Percentiles rank a stretch among this genome's conserved stretches.
These are phyloP conservation scores for Drosophila oshimai DNA, from an alignment of 1,140 invertebrate genomes.

Conservation along the genomic window DNA sequence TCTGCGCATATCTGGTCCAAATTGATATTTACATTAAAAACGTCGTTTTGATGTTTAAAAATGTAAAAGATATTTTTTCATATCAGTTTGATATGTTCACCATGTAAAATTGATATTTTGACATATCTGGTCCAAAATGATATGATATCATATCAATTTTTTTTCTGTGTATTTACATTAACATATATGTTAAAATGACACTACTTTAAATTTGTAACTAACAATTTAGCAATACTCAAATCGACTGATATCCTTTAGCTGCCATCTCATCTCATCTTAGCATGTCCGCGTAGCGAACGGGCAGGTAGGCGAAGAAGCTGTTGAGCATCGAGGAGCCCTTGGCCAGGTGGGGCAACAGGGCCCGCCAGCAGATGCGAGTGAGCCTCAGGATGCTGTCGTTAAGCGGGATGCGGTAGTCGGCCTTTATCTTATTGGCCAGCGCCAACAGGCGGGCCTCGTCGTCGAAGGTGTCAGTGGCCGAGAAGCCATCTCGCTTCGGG, in stretches of 20 bases:
- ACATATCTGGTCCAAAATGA: too few species aligned
- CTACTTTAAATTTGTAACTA: background rate
- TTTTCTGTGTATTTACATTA: too few species aligned
- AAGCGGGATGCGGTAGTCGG: background rate
- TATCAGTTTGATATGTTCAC: too few species aligned
- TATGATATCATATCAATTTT: too few species aligned
- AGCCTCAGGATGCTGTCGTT: constrained; percentile 12
- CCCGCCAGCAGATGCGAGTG: background rate
- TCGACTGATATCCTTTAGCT: background rate
- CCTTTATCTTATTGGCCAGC: background rate
- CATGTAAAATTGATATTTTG: too few species aligned
- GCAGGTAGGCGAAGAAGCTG: constrained; percentile 32
- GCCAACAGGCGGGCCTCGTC: background rate
- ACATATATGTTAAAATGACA: background rate
- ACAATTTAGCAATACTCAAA: background rate
- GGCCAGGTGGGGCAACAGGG: constrained; percentile 5
- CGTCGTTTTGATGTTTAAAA: too few species aligned
- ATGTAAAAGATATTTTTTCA: too few species aligned
- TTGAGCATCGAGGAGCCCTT: background rate
- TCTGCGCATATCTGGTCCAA: too few species aligned
- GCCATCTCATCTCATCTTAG: background rate
- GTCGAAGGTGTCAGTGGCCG: background rate
- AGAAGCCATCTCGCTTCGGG: background rate
- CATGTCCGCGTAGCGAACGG: constrained; percentile 22
- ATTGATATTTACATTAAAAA: too few species aligned